phyloP scores from a whole-genome alignment of 37 sponge, comb jelly and placozoan species.

The Chondrilla cf. caribensis region DNA sequence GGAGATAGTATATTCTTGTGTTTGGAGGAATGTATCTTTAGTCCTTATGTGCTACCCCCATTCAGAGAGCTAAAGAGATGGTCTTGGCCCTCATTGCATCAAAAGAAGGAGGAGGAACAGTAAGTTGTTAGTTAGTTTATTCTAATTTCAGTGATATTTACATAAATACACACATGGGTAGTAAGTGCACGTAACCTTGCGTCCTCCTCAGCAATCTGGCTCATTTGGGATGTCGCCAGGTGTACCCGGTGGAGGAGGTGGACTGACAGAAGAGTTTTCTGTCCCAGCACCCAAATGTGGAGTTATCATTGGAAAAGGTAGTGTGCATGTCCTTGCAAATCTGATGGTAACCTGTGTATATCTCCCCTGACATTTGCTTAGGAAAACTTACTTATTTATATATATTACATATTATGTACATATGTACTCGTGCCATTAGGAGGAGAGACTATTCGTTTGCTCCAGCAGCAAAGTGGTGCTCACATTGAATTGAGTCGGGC shows the following conservation, averaged over 20 bases:
- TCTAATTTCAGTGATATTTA: too few species aligned
- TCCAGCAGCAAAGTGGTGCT: slow-evolving; percentile 90
- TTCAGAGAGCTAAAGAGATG: slow-evolving; percentile 76
- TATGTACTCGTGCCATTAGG: too few species aligned
- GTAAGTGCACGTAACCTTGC: too few species aligned
- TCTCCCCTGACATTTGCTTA: too few species aligned
- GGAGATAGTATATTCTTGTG: background rate
- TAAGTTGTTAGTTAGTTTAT: background rate
- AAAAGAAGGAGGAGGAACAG: slow-evolving; percentile 44
- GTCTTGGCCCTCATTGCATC: slow-evolving; percentile 73
- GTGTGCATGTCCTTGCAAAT: too few species aligned
- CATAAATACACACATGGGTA: too few species aligned
- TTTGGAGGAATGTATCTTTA: background rate
- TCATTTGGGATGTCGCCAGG: too few species aligned
- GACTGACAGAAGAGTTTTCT: background rate
- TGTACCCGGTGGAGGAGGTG: background rate
- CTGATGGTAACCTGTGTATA: too few species aligned
- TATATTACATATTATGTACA: too few species aligned
- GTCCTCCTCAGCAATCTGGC: too few species aligned
- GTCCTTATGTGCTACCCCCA: background rate
- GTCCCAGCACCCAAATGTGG: slow-evolving; percentile 68
- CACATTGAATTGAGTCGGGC: slow-evolving; percentile 88
- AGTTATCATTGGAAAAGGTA: slow-evolving; percentile 94
- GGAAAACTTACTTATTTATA: background rate
- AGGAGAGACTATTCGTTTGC: slow-evolving; percentile 93